A percentile compares a stretch with the other conserved stretches of the same genome.
Conservation (phyloP, 2,888 invertebrate genomes). For the Eupithecia abbreviata region DNA sequence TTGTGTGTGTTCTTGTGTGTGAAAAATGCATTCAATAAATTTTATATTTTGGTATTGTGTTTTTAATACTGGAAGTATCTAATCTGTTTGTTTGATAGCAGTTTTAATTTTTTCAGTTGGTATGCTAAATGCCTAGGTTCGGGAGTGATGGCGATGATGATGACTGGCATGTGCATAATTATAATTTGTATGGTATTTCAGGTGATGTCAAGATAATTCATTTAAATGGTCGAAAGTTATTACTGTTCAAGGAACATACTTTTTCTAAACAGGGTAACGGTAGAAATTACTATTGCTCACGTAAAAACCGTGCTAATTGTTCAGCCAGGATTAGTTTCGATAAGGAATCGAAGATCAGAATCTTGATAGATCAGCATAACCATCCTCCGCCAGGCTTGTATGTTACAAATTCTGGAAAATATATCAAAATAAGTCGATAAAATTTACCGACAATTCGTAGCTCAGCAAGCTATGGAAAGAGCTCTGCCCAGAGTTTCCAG, state of each 20-base stretch:
- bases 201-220: constrained; percentile 1
- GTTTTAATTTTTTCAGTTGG: too few species aligned
- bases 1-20: not conserved
- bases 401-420: not conserved
- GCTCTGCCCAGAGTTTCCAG: too few species aligned
- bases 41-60: not conserved
- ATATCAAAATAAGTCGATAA: not conserved
- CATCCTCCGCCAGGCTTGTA: constrained; percentile 28
- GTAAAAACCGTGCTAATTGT: constrained; percentile 26
- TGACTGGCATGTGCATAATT: not conserved
- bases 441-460: not conserved
- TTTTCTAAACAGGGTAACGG: constrained; percentile 5
- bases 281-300: constrained; percentile 24
- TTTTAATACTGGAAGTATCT: not conserved
- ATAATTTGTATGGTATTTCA: constrained; percentile 4
- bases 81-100: not conserved
- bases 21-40: not conserved
- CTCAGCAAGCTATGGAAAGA: too few species aligned
- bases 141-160: not conserved
- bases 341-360: constrained; percentile 20
- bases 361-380: constrained; percentile 19
- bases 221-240: constrained; percentile 7
- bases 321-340: constrained; percentile 32
- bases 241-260: not conserved
- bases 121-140: too few species aligned